Base-by-base conservation (phyloP, 2,113 vertebrate genomes). In the Paramormyrops kingsleyae region DNA sequence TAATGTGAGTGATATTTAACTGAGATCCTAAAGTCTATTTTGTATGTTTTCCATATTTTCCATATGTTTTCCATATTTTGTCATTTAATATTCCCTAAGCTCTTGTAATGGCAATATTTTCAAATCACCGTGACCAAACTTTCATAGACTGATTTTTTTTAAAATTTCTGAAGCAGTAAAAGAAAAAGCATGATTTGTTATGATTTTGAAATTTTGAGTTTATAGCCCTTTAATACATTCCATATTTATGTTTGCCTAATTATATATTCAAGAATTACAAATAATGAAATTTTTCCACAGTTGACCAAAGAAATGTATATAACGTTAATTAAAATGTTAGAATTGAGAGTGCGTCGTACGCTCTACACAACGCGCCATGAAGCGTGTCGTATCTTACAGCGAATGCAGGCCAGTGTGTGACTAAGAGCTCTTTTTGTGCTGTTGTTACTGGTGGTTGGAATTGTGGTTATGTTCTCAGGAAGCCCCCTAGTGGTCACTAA, bases 221-320 rank as follows among this genome's bases (percentile, higher is more conserved):
- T 84, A 50, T 35, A 84, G 5, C 74, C 52, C 24, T 19, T 39
- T 89, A 15, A 21, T 39, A 15, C 46, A 74, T 88, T 89, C 62
- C 47, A 53, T 74, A 2, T 74, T 88, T 44, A 21, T 88, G 7
- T 53, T 52, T 44, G 42, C 77, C 52, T 44, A 83, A 44, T 89
- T 44, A 47, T 31, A 46, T n/a, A 62, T 66, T 27, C 21, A 85
- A 12, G 44, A 84, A 80, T n/a, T 59, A 47, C 8, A 52, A 31
- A 83, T 52, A 52, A 46, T 42, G 56, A 56, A 47, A 70, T 31
- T 15, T 27, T 49, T 88, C 44, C 80, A 59, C 52, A 44, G 49
- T 59, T 56, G 52, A 89, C 80, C 89, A 89, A 89, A 89, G 77
- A 84, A 85, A 84, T 89, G 31, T 89, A 47, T 39, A 84, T 85